Conservation (phyloP, 2,113 vertebrate species). For the Mustelus asterias region DNA sequence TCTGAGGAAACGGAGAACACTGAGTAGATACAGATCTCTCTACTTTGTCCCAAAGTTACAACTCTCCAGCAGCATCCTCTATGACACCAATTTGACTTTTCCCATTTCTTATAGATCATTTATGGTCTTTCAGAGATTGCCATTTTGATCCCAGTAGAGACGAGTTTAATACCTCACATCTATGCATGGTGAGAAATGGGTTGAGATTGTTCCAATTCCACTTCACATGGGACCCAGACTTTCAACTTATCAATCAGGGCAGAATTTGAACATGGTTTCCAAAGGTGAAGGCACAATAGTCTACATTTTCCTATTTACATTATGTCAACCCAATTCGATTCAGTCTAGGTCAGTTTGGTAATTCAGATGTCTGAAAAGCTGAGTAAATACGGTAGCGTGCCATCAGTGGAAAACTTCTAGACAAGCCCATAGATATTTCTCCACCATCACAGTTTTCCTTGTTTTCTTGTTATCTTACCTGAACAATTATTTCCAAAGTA, state of each 20-base stretch:
- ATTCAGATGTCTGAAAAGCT: not conserved
- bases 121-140: not conserved
- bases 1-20: not conserved
- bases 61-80: not conserved
- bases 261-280: not conserved
- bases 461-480: constrained; percentile 60
- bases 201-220: not conserved
- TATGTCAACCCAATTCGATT: not conserved
- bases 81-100: not conserved
- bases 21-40: not conserved
- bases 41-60: not conserved
- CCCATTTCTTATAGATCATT: not conserved
- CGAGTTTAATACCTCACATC: not conserved
- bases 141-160: not conserved
- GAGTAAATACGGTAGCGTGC: not conserved
- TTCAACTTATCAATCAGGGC: not conserved
- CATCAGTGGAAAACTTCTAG: not conserved
- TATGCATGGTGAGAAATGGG: not conserved
- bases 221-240: not conserved
- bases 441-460: no score
- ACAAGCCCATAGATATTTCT: not conserved
- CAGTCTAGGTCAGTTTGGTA: not conserved
- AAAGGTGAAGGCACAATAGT: not conserved
- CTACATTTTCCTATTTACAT: not conserved
- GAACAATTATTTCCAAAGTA: constrained; percentile 89